Percentiles rank a stretch among this genome's conserved stretches.
phyloP scores from a whole-genome alignment of 2,888 invertebrate species.

The Nephrotoma flavescens region DNA sequence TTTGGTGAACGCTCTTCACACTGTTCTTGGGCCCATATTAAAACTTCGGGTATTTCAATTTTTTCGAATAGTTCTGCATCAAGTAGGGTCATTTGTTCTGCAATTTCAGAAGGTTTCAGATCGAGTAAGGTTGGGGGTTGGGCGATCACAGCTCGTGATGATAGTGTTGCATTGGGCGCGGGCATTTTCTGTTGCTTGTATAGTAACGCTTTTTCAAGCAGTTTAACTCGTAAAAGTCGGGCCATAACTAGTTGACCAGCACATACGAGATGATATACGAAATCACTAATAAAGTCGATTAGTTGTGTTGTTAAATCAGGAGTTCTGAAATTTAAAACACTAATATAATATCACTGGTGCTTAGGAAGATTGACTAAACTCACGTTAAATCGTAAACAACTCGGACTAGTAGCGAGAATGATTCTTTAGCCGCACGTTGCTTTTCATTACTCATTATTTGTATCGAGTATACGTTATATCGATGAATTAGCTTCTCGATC shows the following conservation, averaged over 20 bases:
- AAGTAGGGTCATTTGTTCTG: slow-evolving; percentile 94
- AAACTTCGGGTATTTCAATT: slow-evolving; percentile 92
- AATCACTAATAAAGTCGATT: slow-evolving; percentile 74
- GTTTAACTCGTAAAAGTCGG: slow-evolving; percentile 74
- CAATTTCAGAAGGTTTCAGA: slow-evolving; percentile 88
- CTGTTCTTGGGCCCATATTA: slow-evolving; percentile 96
- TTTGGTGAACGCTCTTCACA: slow-evolving; percentile 95
- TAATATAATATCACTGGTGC: background rate
- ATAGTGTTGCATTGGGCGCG: slow-evolving; percentile 30
- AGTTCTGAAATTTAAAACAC: slow-evolving; percentile 40
- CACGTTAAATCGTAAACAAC: slow-evolving; percentile 94
- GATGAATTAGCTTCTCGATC: slow-evolving; percentile 67
- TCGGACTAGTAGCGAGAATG: slow-evolving; percentile 83
- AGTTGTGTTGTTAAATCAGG: slow-evolving; percentile 71
- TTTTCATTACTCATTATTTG: slow-evolving; percentile 45
- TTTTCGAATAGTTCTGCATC: slow-evolving; percentile 92
- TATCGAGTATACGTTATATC: slow-evolving; percentile 46
- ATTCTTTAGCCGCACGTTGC: slow-evolving; percentile 67
- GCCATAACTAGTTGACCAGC: slow-evolving; percentile 87
- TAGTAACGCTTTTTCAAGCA: slow-evolving; percentile 59
- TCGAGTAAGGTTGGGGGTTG: slow-evolving; percentile 59
- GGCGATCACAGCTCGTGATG: slow-evolving; percentile 39
- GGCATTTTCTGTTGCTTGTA: slow-evolving; percentile 11
- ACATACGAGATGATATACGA: slow-evolving; percentile 84
- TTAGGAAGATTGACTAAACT: slow-evolving; percentile 30